Base-by-base conservation (phyloP, 2,888 invertebrate species). In the Brachylomia viminalis region DNA sequence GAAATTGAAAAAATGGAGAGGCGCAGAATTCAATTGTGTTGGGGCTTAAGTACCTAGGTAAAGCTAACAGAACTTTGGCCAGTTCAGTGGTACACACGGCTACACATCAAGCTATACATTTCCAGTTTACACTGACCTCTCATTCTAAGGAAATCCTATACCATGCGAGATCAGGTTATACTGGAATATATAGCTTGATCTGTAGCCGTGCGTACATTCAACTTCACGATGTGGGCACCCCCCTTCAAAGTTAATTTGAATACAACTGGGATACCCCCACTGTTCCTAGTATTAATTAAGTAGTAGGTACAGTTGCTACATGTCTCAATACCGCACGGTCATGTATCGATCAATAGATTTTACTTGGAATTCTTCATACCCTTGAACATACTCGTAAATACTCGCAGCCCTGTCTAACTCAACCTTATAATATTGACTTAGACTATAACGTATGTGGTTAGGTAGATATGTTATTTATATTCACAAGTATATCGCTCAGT, bases 361-460 rank as follows among this genome's bases (percentile, higher is more conserved):
- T 64, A 62, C 73, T 72, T 54, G n/a, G 38, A 62, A 80, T 77
- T 72, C 30, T 62, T 30, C 20, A 67, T 59, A 77, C 49, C 52
- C 54, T 62, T 77, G 72, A 62, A 62, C 72, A 38, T 0, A 79
- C 2, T 3, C 5, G 2, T 33, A 3, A 79, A 61, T 42, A 75
- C 20, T 38, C 71, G 38, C 61, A 47, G 33, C 38, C 30, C 45
- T n/a, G n/a, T 30, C 17, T 52, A 38, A 38, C 38, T 72, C 47
- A 54, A 38, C 8, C 15, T 70, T 33, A 61, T 6, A 79, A 77
- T 70, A 49, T 67, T 77, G n/a, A 67, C n/a, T 33, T 38, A 6
- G 6, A 13, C 0, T 33, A 17, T 23, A 47, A 68, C 47, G n/a
- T 33, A 45, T 2, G 8, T 33, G 3, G 6, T n/a, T 49, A 52